phyloP scores from a whole-genome alignment of 2,888 invertebrate genomes.

The Heteropelma amictum region DNA sequence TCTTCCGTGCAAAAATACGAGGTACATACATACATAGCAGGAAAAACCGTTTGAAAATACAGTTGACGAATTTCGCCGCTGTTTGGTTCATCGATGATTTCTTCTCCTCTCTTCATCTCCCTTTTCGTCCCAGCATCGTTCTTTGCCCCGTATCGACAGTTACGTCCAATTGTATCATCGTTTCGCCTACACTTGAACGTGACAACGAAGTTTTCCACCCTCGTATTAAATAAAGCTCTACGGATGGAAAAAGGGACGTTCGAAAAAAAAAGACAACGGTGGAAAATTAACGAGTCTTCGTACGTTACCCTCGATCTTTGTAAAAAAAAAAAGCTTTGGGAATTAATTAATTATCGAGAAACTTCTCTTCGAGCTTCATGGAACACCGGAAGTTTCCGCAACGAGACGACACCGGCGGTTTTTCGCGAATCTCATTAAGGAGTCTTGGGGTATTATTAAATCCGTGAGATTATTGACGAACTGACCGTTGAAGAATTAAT shows the following conservation, averaged over 20 bases:
- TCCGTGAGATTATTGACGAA: constrained; percentile 28
- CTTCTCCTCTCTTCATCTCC: constrained; percentile 10
- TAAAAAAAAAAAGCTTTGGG: too few species aligned
- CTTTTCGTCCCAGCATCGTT: constrained; percentile 36
- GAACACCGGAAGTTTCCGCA: background rate
- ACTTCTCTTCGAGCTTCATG: too few species aligned
- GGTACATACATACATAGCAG: background rate
- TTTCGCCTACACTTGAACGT: constrained; percentile 47
- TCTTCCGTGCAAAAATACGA: background rate
- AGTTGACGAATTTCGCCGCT: constrained; percentile 35
- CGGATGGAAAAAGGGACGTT: background rate
- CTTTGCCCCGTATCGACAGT: constrained; percentile 48
- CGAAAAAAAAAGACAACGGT: constrained; percentile 1
- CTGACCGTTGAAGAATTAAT: constrained; percentile 48
- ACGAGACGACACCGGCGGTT: background rate
- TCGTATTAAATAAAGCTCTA: constrained; percentile 48
- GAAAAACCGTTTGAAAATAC: constrained; percentile 29
- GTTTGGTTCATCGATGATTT: constrained; percentile 15
- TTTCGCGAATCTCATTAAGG: constrained; percentile 5
- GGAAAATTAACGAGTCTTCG: constrained; percentile 3
- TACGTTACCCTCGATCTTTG: too few species aligned
- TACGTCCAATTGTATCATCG: constrained; percentile 57
- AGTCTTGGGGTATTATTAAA: constrained; percentile 25
- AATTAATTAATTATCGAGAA: background rate
- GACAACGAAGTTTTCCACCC: constrained; percentile 44